phyloP scores from a whole-genome alignment of 2,797 vertebrate species.

The Karalla daura region DNA sequence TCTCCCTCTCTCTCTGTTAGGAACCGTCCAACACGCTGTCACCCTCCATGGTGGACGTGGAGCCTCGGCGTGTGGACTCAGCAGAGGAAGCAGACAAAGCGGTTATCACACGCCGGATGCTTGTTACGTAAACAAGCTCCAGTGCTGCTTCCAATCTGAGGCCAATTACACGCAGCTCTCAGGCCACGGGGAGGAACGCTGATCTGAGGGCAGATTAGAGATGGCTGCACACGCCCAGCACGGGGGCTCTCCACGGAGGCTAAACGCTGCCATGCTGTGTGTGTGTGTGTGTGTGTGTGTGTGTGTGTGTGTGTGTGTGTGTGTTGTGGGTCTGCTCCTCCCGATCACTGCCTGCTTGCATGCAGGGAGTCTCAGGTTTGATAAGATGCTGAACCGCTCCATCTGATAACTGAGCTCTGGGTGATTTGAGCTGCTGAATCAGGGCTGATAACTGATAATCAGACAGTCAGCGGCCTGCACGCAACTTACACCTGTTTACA shows the following conservation, averaged over 20 bases:
- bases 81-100: constrained; percentile 19
- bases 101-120: constrained; percentile 54
- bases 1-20: too few species aligned
- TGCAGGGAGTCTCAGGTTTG: constrained; percentile 8
- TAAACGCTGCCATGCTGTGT: constrained; percentile 44
- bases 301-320: constrained; percentile 6
- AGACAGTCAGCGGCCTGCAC: too few species aligned
- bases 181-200: constrained; percentile 62
- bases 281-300: neutral
- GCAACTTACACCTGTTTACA: too few species aligned
- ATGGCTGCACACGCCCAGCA: constrained; percentile 48
- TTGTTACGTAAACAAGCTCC: constrained; percentile 70
- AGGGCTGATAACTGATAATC: constrained; percentile 22
- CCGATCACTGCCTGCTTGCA: too few species aligned
- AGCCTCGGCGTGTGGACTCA: too few species aligned
- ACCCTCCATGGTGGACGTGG: neutral
- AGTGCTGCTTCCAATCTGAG: constrained; percentile 67
- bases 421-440: constrained; percentile 39
- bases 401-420: constrained; percentile 48
- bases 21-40: too few species aligned
- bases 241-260: constrained; percentile 45
- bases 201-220: constrained; percentile 71
- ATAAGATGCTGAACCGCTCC: constrained; percentile 34
- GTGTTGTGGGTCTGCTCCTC: constrained; percentile 8
- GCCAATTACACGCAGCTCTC: constrained; percentile 70